These are phyloP conservation scores for Bothrops jararaca DNA, from an alignment of 2,113 vertebrate species.

Conservation along the genomic window DNA sequence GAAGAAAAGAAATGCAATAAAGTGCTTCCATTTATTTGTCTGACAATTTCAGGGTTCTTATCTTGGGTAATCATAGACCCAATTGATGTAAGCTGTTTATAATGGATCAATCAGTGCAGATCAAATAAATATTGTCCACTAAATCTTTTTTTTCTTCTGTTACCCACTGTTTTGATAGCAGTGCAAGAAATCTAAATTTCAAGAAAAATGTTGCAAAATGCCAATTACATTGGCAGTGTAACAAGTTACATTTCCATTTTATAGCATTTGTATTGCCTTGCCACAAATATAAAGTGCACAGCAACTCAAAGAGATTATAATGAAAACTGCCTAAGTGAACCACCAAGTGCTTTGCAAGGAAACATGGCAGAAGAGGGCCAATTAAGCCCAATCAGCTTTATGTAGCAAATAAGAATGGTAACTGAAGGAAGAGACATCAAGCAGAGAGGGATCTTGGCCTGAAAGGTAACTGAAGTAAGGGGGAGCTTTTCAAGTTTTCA, in stretches of 20 bases:
- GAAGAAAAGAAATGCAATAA: background rate
- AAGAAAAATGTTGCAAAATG: background rate
- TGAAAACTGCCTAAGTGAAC: background rate
- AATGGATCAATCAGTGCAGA: constrained; percentile 11
- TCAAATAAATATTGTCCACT: background rate
- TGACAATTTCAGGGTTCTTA: background rate
- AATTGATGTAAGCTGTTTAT: background rate
- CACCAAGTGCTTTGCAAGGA: background rate
- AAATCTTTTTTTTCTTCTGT: background rate
- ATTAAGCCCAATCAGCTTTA: background rate
- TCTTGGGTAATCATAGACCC: background rate
- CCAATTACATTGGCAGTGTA: background rate
- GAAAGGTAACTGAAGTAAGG: background rate
- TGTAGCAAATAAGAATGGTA: background rate
- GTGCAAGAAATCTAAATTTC: constrained; percentile 3
- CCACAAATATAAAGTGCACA: background rate
- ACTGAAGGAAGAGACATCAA: background rate
- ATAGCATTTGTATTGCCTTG: background rate
- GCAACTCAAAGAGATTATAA: background rate
- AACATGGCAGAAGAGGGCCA: background rate
- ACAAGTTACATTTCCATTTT: background rate
- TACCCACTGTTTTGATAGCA: constrained; percentile 5
- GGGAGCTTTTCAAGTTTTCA: background rate
- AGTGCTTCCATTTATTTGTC: background rate
- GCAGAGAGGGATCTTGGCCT: background rate